A percentile compares a stretch with the other conserved stretches of the same genome.
Evolutionary conservation across 2,113 vertebrate genomes (phyloP).

Genomic region (Morone chrysops): DNA sequence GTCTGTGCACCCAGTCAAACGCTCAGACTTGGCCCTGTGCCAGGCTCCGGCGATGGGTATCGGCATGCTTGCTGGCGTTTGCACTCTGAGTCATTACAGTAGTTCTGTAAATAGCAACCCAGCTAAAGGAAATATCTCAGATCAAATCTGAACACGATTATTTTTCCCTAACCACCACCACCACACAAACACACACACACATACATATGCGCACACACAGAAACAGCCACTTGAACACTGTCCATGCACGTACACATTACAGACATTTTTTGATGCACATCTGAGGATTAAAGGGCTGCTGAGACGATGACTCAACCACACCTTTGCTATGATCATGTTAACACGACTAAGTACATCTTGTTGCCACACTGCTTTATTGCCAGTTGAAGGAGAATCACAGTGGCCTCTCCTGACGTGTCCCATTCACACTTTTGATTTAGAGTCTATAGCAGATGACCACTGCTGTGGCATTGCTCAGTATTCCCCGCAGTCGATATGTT

Average conservation of each 20-base stretch:
- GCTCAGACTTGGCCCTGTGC: constrained; percentile 58
- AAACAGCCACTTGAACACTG: background rate
- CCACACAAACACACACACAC: constrained; percentile 4
- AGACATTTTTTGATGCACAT: constrained; percentile 44
- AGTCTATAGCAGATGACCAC: constrained; percentile 4
- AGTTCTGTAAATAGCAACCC: constrained; percentile 82
- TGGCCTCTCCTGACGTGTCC: constrained; percentile 17
- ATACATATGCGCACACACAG: background rate
- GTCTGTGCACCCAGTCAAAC: constrained; percentile 45
- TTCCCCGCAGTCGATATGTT: constrained; percentile 37
- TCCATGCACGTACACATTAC: constrained; percentile 7
- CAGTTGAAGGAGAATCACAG: background rate
- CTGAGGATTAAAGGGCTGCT: constrained; percentile 48
- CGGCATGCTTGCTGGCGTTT: constrained; percentile 69
- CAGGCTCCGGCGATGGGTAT: constrained; percentile 79
- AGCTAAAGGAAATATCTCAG: constrained; percentile 76
- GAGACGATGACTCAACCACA: constrained; percentile 55
- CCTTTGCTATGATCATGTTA: constrained; percentile 15
- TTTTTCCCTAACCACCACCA: constrained; percentile 66
- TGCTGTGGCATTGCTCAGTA: background rate
- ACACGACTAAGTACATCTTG: constrained; percentile 5
- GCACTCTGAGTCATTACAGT: constrained; percentile 75
- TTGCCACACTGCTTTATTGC: background rate
- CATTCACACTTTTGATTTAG: constrained; percentile 62
- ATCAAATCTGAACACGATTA: constrained; percentile 75